Evolutionary conservation across 2,797 vertebrate species (phyloP), one percentile per base, ranked within the genome.

Genomic region (Dallia pectoralis): DNA sequence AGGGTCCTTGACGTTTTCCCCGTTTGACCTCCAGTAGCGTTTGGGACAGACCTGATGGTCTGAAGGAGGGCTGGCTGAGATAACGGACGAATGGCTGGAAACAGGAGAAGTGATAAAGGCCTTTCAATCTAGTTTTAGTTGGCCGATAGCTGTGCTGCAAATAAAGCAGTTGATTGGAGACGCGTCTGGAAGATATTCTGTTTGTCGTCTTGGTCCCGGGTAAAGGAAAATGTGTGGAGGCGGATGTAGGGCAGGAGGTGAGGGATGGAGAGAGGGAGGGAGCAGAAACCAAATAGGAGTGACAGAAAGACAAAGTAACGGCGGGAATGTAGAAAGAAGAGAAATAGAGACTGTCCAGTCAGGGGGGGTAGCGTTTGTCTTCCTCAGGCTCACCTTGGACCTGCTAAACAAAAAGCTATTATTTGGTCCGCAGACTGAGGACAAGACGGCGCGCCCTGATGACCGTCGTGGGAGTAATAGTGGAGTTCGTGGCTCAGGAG

Each of bases 51-150:
- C 47, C 15, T 1, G 66, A 69, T 8, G 0, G 67, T 76, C 71
- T 56, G 74, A 72, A 76, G 32, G 16, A 80, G 73, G 67, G 64
- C 72, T 74, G 75, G 73, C 59, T 32, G 69, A 71, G 84, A 88
- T 87, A 86, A 83, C 78, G 40, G 40, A 11, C 40, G 61, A 49
- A 67, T 19, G 77, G 77, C 73, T 48, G 70, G 44, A 85, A 83
- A 87, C 80, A 81, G 76, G 75, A 76, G 67, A 19, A 48, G 67
- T 49, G 67, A 49, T 68, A 49, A 47, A 67, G 1, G 36, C 65
- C 72, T 63, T 71, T 79, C 33, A 84, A 78, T 63, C 16, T 15
- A 76, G 79, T 84, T 83, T 81, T 74, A 78, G 73, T 85, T 82
- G 79, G 71, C 68, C 59, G 76, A 36, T 51, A 33, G 19, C 32